These are phyloP conservation scores for Cebidichthys violaceus DNA, from an alignment of 2,113 vertebrate species.

Conservation along the genomic window DNA sequence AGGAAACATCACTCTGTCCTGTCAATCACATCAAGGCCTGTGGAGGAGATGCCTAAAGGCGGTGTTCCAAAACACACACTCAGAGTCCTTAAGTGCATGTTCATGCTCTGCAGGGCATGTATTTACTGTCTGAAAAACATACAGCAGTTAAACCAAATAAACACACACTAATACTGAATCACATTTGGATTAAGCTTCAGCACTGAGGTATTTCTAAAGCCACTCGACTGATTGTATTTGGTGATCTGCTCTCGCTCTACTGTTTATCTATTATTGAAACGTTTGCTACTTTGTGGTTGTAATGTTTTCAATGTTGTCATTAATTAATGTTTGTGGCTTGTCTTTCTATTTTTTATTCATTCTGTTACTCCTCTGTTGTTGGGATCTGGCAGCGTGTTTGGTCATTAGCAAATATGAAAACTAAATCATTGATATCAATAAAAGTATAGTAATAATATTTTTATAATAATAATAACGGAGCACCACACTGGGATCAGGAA, in stretches of 20 bases:
- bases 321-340: not conserved
- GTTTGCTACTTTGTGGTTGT: not conserved
- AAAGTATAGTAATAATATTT: too few relatives aligned
- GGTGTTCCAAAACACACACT: not conserved
- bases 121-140: not conserved
- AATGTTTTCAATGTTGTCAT: not conserved
- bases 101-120: not conserved
- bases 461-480: too few relatives aligned
- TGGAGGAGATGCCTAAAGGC: not conserved
- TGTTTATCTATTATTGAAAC: not conserved
- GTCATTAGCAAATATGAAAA: too few relatives aligned
- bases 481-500: too few relatives aligned
- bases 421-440: too few relatives aligned
- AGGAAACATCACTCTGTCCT: not conserved
- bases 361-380: not conserved
- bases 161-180: constrained; percentile 1
- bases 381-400: too few relatives aligned
- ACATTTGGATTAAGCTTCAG: not conserved
- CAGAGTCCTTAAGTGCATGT: constrained; percentile 4
- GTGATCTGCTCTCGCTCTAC: not conserved
- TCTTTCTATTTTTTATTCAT: not conserved
- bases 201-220: not conserved
- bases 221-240: not conserved
- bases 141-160: not conserved
- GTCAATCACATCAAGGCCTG: not conserved